phyloP scores from a whole-genome alignment of 1,140 invertebrate genomes.

The Battus philenor region DNA sequence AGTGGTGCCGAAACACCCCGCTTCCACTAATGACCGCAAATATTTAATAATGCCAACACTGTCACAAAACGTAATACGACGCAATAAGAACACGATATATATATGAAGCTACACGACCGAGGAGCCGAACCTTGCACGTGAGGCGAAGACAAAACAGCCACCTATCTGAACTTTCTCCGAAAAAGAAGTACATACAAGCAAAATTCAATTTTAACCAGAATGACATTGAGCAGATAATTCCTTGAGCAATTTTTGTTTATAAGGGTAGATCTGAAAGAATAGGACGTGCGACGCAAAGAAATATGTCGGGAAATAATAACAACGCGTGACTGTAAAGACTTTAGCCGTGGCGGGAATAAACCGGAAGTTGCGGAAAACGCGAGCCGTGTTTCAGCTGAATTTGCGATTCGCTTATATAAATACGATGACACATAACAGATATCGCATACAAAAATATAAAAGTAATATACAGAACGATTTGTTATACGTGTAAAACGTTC shows the following conservation, averaged over 20 bases:
- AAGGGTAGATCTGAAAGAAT: conserved; percentile 26
- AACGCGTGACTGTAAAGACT: conserved; percentile 19
- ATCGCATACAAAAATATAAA: too few relatives aligned
- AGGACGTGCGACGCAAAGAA: conserved; percentile 42
- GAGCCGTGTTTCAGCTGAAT: not conserved
- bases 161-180: conserved; percentile 19
- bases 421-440: too few relatives aligned
- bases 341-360: conserved; percentile 7
- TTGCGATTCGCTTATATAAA: too few relatives aligned
- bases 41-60: conserved; percentile 42
- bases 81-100: conserved; percentile 50
- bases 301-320: conserved; percentile 49
- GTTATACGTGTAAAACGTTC: too few relatives aligned
- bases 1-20: too few relatives aligned
- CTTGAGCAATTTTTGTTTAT: conserved; percentile 23
- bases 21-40: conserved; percentile 25
- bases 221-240: conserved; percentile 16
- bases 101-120: conserved; percentile 33
- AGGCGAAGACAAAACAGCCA: conserved; percentile 35
- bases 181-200: conserved; percentile 15
- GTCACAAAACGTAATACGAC: conserved; percentile 34
- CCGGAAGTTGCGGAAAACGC: conserved; percentile 5
- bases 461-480: too few relatives aligned
- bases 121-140: conserved; percentile 42
- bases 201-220: conserved; percentile 24